Evolutionary conservation across 1,140 invertebrate species (phyloP), one percentile per base, ranked within the genome.

Genomic region (Pogonomyrmex californicus): DNA sequence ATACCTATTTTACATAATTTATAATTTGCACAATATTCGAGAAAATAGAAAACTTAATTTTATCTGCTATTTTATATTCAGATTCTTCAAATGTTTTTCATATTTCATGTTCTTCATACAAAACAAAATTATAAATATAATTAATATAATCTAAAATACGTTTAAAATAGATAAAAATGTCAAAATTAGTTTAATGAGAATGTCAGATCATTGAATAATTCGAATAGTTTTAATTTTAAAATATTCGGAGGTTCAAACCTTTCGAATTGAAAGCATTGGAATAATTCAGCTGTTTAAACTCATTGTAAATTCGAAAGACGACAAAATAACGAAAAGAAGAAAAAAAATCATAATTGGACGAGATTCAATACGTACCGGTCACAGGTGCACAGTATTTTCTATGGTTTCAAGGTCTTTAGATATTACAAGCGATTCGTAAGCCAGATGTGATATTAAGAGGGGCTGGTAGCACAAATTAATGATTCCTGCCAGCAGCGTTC

Each of bases 401-500:
- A 44, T 44, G 9, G 68, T 82, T 73, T 82, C 79, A 73, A 82
- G 79, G 79, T 82, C 66, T 66, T 4, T 44, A 23, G 66, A 36
- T 60, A 30, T 81, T 2, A 47, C 41, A 73, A 82, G 65, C 66
- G 23, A 82, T 71, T 82, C 30, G 65, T 36, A 82, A 82, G 14
- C 10, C 30, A 56, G 66, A 71, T 58, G 54, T 30, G 38, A 9
- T 82, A 71, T 82, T 82, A 71, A 82, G 66, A 82, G 66, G 54
- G 54, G 49, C 30, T n/a, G 44, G 51, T 33, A 58, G 54, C n/a
- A n/a, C 14, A 58, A 82, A 82, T 82, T 82, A 82, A 82, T 73
- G 79, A 82, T 73, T 49, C 38, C 79, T 73, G 66, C 30, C 79
- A 73, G 14, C 41, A 10, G 54, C 44, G 79, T 82, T 73, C 79